Evolutionary conservation across 2,113 vertebrate species (phyloP), one percentile per base, ranked within the genome.

Genomic region (Colius striatus): DNA sequence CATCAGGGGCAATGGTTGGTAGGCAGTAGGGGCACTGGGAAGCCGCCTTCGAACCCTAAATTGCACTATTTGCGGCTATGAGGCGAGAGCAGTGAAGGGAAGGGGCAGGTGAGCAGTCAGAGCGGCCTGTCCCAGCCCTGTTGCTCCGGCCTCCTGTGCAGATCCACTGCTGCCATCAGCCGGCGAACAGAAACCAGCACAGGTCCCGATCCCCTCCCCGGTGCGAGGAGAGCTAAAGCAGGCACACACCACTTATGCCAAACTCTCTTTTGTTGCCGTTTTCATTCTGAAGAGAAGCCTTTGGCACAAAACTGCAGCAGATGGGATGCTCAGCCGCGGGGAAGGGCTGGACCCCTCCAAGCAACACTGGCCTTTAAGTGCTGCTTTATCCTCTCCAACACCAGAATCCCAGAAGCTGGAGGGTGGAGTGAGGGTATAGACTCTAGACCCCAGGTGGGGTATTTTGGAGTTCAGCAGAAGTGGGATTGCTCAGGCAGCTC

Each of bases 91-190:
- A 79, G 77, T 0, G 2, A 20, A 82, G 68, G 67, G 61, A 43
- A 67, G 73, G 65, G 66, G 82, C 77, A 57, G 61, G 66, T 16
- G 81, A 65, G 57, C 30, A 30, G 34, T 78, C 75, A 86, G 82
- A 61, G 63, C 50, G 12, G 79, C 78, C 51, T 32, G 61, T 2
- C 34, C 47, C 32, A 34, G 48, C 43, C 11, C 47, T 48, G 55
- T n/a, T 75, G 45, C 57, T 27, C 48, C 11, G 14, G 26, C 22
- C 13, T 30, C 32, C 61, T 47, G 41, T 3, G 32, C 71, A 94
- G 88, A 95, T 89, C 50, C 96, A 0, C 89, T 97, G 92, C 97
- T 96, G 96, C 97, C 97, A 96, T 87, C 97, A 84, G 63, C 89
- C 16, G 97, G 95, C 84, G 84, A 16, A 67, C 6, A 57, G 57